Conservation (phyloP, 2,888 invertebrate species). For the Bombyx huttoni region DNA sequence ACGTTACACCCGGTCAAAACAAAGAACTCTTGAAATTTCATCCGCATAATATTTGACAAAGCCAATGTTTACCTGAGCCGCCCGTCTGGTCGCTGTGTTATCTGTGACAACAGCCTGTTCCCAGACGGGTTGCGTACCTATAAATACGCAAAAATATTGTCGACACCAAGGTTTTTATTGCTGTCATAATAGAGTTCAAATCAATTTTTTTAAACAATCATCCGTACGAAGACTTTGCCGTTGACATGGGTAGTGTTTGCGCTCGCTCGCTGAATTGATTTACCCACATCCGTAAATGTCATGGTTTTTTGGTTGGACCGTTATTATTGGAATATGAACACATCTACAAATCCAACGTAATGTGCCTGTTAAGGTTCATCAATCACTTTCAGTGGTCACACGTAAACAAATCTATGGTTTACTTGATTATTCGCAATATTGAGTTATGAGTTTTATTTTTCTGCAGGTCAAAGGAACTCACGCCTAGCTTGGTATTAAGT, state of each 20-base stretch:
- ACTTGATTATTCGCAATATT: neutral
- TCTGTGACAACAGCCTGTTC: conserved; percentile 45
- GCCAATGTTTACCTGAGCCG: conserved; percentile 49
- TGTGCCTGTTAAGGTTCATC: conserved; percentile 1
- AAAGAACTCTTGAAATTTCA: conserved; percentile 51
- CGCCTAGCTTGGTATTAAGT: too few species aligned
- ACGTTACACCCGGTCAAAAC: conserved; percentile 23
- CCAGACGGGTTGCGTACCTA: conserved; percentile 19
- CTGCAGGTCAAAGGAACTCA: too few species aligned
- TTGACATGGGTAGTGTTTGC: conserved; percentile 58
- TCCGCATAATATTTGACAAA: conserved; percentile 55
- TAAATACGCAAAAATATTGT: conserved; percentile 36
- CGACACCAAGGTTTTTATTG: conserved; percentile 37
- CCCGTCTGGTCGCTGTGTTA: conserved; percentile 42
- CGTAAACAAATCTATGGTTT: conserved; percentile 1
- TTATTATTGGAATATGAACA: conserved; percentile 33
- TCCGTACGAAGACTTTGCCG: conserved; percentile 15
- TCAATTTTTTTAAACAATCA: conserved; percentile 53
- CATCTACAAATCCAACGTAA: conserved; percentile 13
- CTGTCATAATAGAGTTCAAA: conserved; percentile 44
- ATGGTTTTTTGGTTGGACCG: conserved; percentile 35
- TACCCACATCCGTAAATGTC: conserved; percentile 62
- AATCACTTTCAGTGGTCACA: conserved; percentile 5
- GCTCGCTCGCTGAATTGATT: conserved; percentile 50
- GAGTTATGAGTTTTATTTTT: neutral